Base-by-base conservation (phyloP, 2,888 invertebrate species). In the Hydriomena furcata region DNA sequence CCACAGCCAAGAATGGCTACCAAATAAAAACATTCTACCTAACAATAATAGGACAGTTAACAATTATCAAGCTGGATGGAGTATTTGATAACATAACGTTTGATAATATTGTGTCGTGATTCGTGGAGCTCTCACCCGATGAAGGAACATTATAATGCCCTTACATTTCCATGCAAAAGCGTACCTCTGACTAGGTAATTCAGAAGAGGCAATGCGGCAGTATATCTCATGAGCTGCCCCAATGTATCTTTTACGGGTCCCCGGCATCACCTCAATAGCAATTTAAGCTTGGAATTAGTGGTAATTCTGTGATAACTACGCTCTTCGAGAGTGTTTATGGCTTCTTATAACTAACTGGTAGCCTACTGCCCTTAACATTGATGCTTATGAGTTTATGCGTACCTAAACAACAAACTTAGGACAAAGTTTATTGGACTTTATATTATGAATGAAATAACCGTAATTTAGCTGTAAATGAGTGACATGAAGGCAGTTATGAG, bases 231-330 rank as follows among this genome's bases (percentile, higher is more conserved):
- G 32, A 55, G 58, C 52, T 43, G 52, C 24, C 48, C 40, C 37
- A 61, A 61, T 53, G 52, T 48, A 52, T 38, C 50, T 50, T 57
- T 63, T 62, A 58, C 55, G 55, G 31, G 54, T 46, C 54, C 34
- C 38, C 52, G 25, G 30, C 51, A 49, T 45, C 55, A 52, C 57
- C 61, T 55, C 38, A 36, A 38, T 23, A 38, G 50, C 48, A 41
- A 40, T 52, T 50, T 52, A 45, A 44, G 30, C 32, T 27, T 48
- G 55, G 61, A 58, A 56, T 63, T 63, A 62, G 48, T 48, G 47
- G 46, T 51, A 41, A 44, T 41, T 47, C 21, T 10, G 25, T 40
- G 42, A 53, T 61, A 59, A 63, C 60, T 61, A 61, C 52, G 37
- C 36, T 38, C 37, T 55, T 51, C 32, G 24, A 37, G 30, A 35